A percentile compares a stretch with the other conserved stretches of the same genome.
Evolutionary conservation across 2,888 invertebrate genomes (phyloP).

Genomic region (Leptopilina syphax): DNA sequence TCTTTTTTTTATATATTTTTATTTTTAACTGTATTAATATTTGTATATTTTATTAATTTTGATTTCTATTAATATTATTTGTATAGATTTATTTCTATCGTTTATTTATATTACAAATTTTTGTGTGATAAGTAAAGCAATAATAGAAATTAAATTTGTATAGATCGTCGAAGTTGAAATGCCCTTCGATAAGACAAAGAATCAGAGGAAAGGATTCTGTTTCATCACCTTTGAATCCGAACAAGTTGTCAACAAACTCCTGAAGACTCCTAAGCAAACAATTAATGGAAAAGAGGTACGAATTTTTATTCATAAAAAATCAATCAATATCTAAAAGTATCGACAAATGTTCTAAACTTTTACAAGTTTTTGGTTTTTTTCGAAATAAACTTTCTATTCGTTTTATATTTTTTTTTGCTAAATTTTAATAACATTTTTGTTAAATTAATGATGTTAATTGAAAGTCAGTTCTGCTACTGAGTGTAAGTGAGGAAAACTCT

Average conservation of each 20-base stretch:
- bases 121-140: slow-evolving; percentile 17
- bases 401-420: too few relatives aligned
- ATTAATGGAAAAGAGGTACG: slow-evolving; percentile 91
- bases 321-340: too few relatives aligned
- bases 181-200: slow-evolving; percentile 98
- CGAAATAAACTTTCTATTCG: background rate
- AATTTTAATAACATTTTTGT: background rate
- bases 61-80: too few relatives aligned
- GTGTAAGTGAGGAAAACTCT: slow-evolving; percentile 65
- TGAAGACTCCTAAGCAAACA: slow-evolving; percentile 95
- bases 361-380: slow-evolving; percentile 35
- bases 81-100: too few relatives aligned
- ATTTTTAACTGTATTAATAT: too few relatives aligned
- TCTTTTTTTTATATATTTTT: background rate
- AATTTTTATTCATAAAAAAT: slow-evolving; percentile 42
- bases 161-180: slow-evolving; percentile 97
- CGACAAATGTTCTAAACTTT: too few relatives aligned
- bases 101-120: too few relatives aligned
- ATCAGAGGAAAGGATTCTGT: slow-evolving; percentile 97
- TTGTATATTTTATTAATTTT: too few relatives aligned
- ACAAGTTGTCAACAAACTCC: slow-evolving; percentile 93
- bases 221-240: slow-evolving; percentile 98
- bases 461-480: slow-evolving; percentile 77
- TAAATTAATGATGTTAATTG: slow-evolving; percentile 38
- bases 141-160: slow-evolving; percentile 62